A percentile compares a stretch with the other conserved stretches of the same genome.
Conservation (phyloP, 2,888 invertebrate genomes). For the Drosophila incognita region DNA sequence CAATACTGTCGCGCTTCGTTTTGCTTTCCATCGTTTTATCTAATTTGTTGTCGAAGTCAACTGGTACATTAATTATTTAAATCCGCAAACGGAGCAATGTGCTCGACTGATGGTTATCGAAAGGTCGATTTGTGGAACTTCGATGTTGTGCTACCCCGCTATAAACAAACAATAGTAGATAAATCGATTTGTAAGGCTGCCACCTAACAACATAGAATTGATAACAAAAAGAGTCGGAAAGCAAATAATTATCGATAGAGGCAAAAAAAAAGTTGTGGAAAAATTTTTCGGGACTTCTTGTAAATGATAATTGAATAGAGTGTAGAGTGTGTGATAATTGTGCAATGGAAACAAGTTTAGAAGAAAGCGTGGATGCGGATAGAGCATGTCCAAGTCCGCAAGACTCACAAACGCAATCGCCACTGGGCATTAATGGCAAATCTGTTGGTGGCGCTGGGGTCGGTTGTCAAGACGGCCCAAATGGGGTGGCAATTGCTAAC, state of each 20-base stretch:
- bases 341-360: constrained; percentile 67
- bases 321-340: constrained; percentile 23
- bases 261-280: constrained; percentile 61
- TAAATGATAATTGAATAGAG: constrained; percentile 47
- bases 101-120: too few species aligned
- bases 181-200: constrained; percentile 15
- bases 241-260: constrained; percentile 65
- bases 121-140: too few species aligned
- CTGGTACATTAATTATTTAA: too few species aligned
- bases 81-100: too few species aligned
- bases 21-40: too few species aligned
- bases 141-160: too few species aligned
- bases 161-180: not conserved
- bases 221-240: constrained; percentile 17
- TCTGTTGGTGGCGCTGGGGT: constrained; percentile 12
- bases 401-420: constrained; percentile 37
- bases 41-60: too few species aligned
- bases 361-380: constrained; percentile 68
- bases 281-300: constrained; percentile 45
- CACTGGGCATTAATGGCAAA: constrained; percentile 60
- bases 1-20: too few species aligned
- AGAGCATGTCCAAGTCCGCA: constrained; percentile 44
- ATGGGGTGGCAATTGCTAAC: constrained; percentile 55
- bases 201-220: constrained; percentile 16
- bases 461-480: constrained; percentile 51